Evolutionary conservation across 2,888 invertebrate species (phyloP).

Genomic region (Acronicta alni): DNA sequence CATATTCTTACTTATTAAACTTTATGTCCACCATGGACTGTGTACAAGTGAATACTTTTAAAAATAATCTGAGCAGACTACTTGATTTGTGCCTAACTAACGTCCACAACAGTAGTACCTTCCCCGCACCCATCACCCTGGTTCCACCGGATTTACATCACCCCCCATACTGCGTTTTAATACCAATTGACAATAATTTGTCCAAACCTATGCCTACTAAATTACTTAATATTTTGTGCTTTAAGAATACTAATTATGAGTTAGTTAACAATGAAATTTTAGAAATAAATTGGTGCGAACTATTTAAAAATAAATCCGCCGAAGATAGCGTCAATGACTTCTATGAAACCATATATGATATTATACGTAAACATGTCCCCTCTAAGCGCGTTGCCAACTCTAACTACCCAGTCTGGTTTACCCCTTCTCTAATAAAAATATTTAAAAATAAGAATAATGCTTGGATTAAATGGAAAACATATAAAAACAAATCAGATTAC

Average conservation of each 20-base stretch:
- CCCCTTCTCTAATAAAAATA: too few relatives aligned
- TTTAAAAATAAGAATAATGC: not conserved
- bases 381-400: too few relatives aligned
- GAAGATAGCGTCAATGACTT: not conserved
- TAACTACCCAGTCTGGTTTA: too few relatives aligned
- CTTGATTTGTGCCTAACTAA: not conserved
- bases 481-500: not conserved
- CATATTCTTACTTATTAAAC: not conserved
- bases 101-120: not conserved
- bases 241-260: not conserved
- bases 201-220: not conserved
- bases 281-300: not conserved
- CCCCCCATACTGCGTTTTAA: not conserved
- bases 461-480: not conserved
- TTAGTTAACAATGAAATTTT: not conserved
- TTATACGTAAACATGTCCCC: too few relatives aligned
- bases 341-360: too few relatives aligned
- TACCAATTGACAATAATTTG: not conserved
- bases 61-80: not conserved
- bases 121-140: not conserved
- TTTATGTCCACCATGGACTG: not conserved
- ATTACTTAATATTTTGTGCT: not conserved
- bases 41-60: not conserved
- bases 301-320: not conserved
- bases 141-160: not conserved